phyloP scores from a whole-genome alignment of 2,797 vertebrate genomes.

The Sebastolobus alascanus region DNA sequence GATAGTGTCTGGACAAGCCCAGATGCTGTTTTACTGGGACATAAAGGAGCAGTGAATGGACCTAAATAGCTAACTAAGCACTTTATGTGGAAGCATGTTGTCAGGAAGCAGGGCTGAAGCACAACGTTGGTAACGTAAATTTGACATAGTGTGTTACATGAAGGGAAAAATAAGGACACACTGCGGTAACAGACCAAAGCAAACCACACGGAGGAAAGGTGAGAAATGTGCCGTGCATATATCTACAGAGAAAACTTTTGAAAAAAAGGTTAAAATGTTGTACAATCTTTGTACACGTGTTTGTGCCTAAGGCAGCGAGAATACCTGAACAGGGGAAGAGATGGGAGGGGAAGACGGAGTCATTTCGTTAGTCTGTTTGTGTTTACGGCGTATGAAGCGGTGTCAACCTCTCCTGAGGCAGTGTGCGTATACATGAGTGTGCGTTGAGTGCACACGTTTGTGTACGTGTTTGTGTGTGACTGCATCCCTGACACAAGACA shows the following conservation, averaged over 20 bases:
- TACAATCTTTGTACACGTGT: constrained; percentile 72
- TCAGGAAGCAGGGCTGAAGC: constrained; percentile 69
- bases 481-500: constrained; percentile 84
- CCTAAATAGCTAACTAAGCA: constrained; percentile 84
- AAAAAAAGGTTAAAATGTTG: constrained; percentile 78
- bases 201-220: constrained; percentile 43
- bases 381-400: constrained; percentile 72
- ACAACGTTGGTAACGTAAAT: constrained; percentile 50
- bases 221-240: constrained; percentile 41
- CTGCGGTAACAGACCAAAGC: constrained; percentile 30
- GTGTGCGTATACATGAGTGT: background rate
- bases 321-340: constrained; percentile 52
- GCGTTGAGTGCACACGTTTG: background rate
- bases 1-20: constrained; percentile 85
- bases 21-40: constrained; percentile 85
- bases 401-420: constrained; percentile 70
- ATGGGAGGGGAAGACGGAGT: constrained; percentile 60
- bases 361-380: constrained; percentile 72
- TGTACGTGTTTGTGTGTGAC: constrained; percentile 15
- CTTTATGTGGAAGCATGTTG: constrained; percentile 77
- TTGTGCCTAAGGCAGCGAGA: constrained; percentile 67
- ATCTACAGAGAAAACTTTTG: constrained; percentile 60
- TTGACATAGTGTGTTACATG: constrained; percentile 27
- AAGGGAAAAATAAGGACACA: constrained; percentile 40
- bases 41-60: constrained; percentile 81